A percentile compares a stretch with the other conserved stretches of the same genome.
phyloP scores from a whole-genome alignment of 2,797 vertebrate species.

The Sebastes vulpes region DNA sequence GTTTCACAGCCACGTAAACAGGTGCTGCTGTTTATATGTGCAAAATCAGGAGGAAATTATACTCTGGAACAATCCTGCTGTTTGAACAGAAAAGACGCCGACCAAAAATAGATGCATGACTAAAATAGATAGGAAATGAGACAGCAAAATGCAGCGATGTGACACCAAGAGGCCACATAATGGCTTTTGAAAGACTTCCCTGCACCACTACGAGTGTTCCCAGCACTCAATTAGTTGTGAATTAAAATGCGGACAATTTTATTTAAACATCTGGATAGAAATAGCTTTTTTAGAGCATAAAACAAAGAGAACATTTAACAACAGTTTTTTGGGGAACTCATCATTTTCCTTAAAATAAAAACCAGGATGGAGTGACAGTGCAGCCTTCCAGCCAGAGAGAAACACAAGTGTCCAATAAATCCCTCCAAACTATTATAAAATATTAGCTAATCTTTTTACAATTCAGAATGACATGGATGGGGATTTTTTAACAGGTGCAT shows the following conservation, averaged over 20 bases:
- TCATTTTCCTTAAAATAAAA: neutral
- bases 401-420: constrained; percentile 52
- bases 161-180: neutral
- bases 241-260: constrained; percentile 3
- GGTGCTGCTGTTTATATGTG: neutral
- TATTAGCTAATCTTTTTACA: constrained; percentile 72
- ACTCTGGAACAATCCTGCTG: neutral
- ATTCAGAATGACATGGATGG: constrained; percentile 64
- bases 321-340: neutral
- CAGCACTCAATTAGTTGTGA: neutral
- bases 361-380: constrained; percentile 10
- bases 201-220: neutral
- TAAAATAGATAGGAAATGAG: constrained; percentile 30
- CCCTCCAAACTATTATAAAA: constrained; percentile 62
- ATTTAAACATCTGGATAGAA: neutral
- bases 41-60: neutral
- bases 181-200: neutral
- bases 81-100: neutral
- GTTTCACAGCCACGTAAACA: neutral
- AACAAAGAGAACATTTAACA: neutral
- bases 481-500: constrained; percentile 74
- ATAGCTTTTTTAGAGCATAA: neutral
- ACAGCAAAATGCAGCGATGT: neutral
- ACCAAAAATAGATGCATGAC: neutral
- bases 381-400: constrained; percentile 33